A percentile compares a stretch with the other conserved stretches of the same genome.
Conservation (phyloP, 2,797 vertebrate species). For the Tokudaia tokunoshimensis region DNA sequence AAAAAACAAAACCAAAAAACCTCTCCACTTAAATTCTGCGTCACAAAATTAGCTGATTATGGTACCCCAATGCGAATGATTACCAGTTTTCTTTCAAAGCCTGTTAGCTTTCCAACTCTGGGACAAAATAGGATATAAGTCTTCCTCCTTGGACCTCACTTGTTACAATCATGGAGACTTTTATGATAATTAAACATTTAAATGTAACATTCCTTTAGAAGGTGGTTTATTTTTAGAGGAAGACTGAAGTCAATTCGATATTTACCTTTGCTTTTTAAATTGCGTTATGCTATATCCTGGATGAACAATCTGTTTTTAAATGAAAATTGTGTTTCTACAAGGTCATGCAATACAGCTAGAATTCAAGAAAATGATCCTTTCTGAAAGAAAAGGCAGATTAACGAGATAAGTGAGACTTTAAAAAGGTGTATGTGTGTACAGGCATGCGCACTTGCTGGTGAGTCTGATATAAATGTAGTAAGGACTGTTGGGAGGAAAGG, state of each 20-base stretch:
- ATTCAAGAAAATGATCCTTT: not conserved
- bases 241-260: conserved; percentile 3
- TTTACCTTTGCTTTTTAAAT: not conserved
- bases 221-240: conserved; percentile 13
- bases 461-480: not conserved
- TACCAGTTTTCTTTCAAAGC: conserved; percentile 7
- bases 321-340: conserved; percentile 25
- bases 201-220: conserved; percentile 1
- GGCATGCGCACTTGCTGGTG: no score
- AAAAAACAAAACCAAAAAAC: not conserved
- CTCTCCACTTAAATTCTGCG: not conserved
- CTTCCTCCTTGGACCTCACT: not conserved
- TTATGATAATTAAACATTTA: not conserved
- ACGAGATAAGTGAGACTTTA: not conserved
- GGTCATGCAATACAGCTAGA: not conserved
- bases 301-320: conserved; percentile 43
- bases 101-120: not conserved
- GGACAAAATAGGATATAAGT: not conserved
- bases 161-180: not conserved
- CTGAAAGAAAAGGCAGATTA: not conserved
- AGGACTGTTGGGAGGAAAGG: not conserved
- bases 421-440: not conserved
- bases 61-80: not conserved
- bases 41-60: not conserved
- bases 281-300: not conserved